Conservation (phyloP, 2,888 invertebrate species). For the Spodoptera picta region DNA sequence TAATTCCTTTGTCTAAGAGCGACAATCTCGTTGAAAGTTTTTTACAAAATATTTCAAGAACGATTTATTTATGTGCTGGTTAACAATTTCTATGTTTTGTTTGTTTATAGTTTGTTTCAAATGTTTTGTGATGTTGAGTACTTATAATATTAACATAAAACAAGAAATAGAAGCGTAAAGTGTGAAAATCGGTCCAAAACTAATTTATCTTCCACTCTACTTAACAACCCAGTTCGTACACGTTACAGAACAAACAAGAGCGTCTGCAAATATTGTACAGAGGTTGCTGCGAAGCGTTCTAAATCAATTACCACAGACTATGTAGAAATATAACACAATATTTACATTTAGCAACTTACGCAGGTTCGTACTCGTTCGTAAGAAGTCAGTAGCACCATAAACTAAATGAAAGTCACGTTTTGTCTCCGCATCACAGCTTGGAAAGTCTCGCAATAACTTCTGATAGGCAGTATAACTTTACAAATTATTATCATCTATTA, state of each 20-base stretch:
- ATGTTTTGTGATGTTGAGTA: too few species aligned
- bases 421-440: constrained; percentile 10
- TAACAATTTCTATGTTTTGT: too few species aligned
- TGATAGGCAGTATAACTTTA: too few species aligned
- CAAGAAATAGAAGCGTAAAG: too few species aligned
- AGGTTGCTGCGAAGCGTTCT: constrained; percentile 10
- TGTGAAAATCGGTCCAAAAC: too few species aligned
- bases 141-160: too few species aligned
- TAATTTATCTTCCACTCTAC: too few species aligned
- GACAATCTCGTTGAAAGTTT: neutral
- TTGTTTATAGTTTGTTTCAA: too few species aligned
- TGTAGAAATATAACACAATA: constrained; percentile 17
- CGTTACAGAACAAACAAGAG: constrained; percentile 6
- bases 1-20: too few species aligned
- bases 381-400: constrained; percentile 22
- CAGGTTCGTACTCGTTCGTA: constrained; percentile 2
- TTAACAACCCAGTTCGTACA: neutral
- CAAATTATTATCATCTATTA: constrained; percentile 20
- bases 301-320: constrained; percentile 12
- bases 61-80: too few species aligned
- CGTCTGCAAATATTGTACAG: constrained; percentile 14
- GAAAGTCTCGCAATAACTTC: constrained; percentile 35
- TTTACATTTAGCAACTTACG: constrained; percentile 28
- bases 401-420: constrained; percentile 44
- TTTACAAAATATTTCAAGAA: too few species aligned